phyloP scores from a whole-genome alignment of 1,140 invertebrate genomes.

The Drosophila sturtevanti region DNA sequence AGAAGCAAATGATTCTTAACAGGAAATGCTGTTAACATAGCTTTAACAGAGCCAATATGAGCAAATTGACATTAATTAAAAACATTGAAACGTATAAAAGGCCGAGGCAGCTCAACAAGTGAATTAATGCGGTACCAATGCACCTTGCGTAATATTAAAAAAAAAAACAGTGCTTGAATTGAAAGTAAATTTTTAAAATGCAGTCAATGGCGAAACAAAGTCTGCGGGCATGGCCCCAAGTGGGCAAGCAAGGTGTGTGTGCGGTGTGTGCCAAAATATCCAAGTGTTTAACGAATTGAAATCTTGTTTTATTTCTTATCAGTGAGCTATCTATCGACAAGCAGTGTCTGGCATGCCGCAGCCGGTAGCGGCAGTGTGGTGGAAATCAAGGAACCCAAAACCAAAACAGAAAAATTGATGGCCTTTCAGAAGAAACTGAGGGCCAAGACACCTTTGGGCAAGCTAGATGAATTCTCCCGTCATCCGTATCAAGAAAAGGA shows the following conservation, averaged over 20 bases:
- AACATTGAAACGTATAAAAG: too few relatives aligned
- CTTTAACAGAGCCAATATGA: too few relatives aligned
- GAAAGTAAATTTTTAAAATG: constrained; percentile 50
- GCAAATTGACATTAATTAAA: too few relatives aligned
- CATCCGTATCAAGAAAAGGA: constrained; percentile 93
- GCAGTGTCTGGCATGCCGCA: constrained; percentile 38
- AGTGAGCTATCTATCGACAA: constrained; percentile 61
- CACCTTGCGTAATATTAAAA: not conserved
- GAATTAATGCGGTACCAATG: not conserved
- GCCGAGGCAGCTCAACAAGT: not conserved
- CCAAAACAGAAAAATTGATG: constrained; percentile 67
- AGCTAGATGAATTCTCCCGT: constrained; percentile 87
- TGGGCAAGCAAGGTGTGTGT: constrained; percentile 74
- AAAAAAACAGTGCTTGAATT: not conserved
- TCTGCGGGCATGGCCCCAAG: constrained; percentile 51
- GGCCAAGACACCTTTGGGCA: constrained; percentile 85
- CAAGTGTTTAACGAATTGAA: constrained; percentile 12
- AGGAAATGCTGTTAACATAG: too few relatives aligned
- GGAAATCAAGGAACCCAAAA: constrained; percentile 60
- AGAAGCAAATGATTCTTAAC: too few relatives aligned
- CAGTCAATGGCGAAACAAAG: constrained; percentile 68
- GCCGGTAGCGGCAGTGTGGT: constrained; percentile 47
- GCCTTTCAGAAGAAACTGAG: constrained; percentile 87
- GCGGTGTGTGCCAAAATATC: not conserved
- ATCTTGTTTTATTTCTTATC: constrained; percentile 19